phyloP scores from a whole-genome alignment of 1,140 invertebrate species.

The Chrysopa pallens region DNA sequence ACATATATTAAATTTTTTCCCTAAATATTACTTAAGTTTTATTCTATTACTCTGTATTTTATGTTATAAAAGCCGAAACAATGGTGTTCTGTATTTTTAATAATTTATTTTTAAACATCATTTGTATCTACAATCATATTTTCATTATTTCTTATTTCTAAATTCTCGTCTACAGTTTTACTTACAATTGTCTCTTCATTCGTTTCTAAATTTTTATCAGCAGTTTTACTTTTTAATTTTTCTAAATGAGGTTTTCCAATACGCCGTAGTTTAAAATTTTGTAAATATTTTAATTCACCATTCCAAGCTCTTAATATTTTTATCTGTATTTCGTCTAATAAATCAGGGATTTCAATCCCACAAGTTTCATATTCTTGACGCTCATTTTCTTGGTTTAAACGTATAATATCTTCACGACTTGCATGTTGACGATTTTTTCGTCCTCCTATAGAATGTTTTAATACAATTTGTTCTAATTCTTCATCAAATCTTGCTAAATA shows the following conservation, averaged over 20 bases:
- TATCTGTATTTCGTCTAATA: slow-evolving; percentile 5
- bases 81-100: too few species aligned
- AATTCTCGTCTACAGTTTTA: too few species aligned
- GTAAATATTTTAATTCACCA: slow-evolving; percentile 9
- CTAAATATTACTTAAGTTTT: too few species aligned
- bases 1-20: too few species aligned
- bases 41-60: too few species aligned
- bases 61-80: too few species aligned
- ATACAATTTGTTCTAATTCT: slow-evolving; percentile 13
- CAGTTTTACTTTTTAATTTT: neutral
- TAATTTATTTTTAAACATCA: too few species aligned
- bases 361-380: slow-evolving; percentile 11
- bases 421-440: slow-evolving; percentile 12
- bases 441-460: slow-evolving; percentile 10
- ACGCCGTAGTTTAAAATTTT: slow-evolving; percentile 7
- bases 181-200: too few species aligned
- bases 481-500: slow-evolving; percentile 13
- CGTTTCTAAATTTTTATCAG: too few species aligned
- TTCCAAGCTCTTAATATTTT: slow-evolving; percentile 8
- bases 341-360: slow-evolving; percentile 7
- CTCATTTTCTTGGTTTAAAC: slow-evolving; percentile 7
- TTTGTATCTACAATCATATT: too few species aligned
- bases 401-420: slow-evolving; percentile 11
- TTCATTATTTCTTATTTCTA: too few species aligned
- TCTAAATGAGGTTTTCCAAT: neutral